Conservation (phyloP, 2,888 invertebrate species). For the Leptinotarsa juncta region DNA sequence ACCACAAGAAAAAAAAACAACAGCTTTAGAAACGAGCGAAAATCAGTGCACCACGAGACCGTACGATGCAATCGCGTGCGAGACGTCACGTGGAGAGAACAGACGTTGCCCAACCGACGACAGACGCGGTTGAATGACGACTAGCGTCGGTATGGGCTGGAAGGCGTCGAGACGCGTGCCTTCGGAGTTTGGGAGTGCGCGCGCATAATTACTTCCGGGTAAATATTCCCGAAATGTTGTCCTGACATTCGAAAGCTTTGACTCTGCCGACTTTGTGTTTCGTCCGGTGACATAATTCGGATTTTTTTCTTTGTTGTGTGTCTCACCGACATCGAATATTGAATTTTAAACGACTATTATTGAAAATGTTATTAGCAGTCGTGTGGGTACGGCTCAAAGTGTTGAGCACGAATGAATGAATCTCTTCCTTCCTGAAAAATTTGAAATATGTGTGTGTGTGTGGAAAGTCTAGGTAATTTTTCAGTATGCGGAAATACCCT, state of each 20-base stretch:
- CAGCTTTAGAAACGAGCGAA: slow-evolving; percentile 6
- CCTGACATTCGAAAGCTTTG: slow-evolving; percentile 40
- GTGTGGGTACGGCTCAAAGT: not conserved
- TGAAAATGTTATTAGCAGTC: not conserved
- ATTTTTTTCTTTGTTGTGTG: slow-evolving; percentile 21
- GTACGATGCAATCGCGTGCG: slow-evolving; percentile 41
- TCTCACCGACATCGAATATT: slow-evolving; percentile 1
- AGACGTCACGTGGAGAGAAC: slow-evolving; percentile 47
- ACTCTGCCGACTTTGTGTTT: slow-evolving; percentile 36
- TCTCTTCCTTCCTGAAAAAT: not conserved
- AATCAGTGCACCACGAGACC: slow-evolving; percentile 32
- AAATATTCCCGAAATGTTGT: slow-evolving; percentile 48
- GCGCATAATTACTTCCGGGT: slow-evolving; percentile 69
- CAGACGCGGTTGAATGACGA: slow-evolving; percentile 59
- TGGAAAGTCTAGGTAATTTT: too few relatives aligned
- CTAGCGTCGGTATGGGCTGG: slow-evolving; percentile 61
- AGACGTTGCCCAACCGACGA: slow-evolving; percentile 57
- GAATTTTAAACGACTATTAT: not conserved
- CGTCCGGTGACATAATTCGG: slow-evolving; percentile 41
- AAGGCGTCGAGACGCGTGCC: slow-evolving; percentile 66
- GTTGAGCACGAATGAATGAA: not conserved
- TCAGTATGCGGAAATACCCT: too few relatives aligned
- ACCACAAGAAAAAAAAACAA: slow-evolving; percentile 31
- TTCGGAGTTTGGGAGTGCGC: slow-evolving; percentile 66
- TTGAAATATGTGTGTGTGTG: not conserved